Conservation (phyloP, 2,797 vertebrate species). For the Enteromius argenteus region DNA sequence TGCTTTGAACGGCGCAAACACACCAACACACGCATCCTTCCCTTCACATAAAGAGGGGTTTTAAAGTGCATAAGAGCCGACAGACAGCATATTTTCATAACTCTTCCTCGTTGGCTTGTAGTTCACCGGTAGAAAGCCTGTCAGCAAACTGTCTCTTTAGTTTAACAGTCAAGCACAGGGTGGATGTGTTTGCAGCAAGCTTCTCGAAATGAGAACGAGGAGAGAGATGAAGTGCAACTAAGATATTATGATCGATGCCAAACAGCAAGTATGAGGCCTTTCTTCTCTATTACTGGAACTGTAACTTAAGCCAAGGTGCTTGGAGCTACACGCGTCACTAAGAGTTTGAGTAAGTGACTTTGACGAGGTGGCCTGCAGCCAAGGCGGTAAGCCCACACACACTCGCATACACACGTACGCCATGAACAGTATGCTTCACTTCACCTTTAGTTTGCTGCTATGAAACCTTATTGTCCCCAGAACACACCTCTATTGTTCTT, state of each 20-base stretch:
- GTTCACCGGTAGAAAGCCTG: conserved; percentile 72
- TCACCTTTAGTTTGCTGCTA: conserved; percentile 52
- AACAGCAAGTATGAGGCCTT: conserved; percentile 73
- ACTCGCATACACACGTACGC: conserved; percentile 46
- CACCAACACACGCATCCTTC: conserved; percentile 27
- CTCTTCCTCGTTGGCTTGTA: conserved; percentile 76
- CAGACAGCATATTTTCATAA: conserved; percentile 80
- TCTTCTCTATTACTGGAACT: conserved; percentile 72
- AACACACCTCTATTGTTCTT: conserved; percentile 39
- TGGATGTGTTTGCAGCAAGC: conserved; percentile 43
- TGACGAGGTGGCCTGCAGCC: conserved; percentile 74
- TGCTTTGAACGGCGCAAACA: conserved; percentile 33
- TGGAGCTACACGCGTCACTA: conserved; percentile 68
- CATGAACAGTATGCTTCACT: conserved; percentile 67
- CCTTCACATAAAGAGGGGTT: conserved; percentile 71
- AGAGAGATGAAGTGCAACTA: conserved; percentile 49
- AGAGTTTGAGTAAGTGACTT: conserved; percentile 75
- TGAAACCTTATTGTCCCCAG: conserved; percentile 24
- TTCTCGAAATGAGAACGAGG: conserved; percentile 57
- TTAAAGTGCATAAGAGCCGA: conserved; percentile 76
- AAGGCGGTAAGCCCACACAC: conserved; percentile 62
- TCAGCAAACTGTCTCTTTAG: conserved; percentile 80
- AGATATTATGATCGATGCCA: conserved; percentile 64
- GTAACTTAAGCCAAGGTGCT: conserved; percentile 75
- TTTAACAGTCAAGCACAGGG: conserved; percentile 69